These are phyloP conservation scores for Papilio glaucus DNA, from an alignment of 1,140 invertebrate species.

Conservation along the genomic window DNA sequence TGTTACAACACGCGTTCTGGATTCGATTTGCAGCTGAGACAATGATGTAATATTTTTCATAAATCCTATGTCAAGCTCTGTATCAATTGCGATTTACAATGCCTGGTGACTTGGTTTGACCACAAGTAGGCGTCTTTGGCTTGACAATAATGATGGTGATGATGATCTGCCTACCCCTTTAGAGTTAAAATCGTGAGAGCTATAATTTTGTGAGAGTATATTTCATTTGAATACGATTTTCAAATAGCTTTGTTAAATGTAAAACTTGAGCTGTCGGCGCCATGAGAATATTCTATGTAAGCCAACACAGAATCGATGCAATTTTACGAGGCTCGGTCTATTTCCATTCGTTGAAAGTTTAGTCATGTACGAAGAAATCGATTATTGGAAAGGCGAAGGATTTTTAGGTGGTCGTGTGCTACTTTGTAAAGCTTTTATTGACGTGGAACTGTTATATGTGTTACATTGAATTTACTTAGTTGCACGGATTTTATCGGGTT, in stretches of 20 bases:
- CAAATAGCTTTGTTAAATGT: neutral
- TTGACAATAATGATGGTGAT: no score
- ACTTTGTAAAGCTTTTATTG: slow-evolving; percentile 17
- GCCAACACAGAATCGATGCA: slow-evolving; percentile 25
- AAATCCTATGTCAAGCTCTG: no score
- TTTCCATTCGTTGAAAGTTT: slow-evolving; percentile 27
- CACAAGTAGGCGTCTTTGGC: no score
- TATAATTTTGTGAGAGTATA: neutral
- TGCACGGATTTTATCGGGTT: neutral
- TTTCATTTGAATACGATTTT: neutral
- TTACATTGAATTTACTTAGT: slow-evolving; percentile 1
- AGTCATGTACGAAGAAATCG: slow-evolving; percentile 29
- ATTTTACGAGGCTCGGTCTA: slow-evolving; percentile 34
- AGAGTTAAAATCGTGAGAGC: no score
- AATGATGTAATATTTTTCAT: no score
- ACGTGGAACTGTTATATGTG: slow-evolving; percentile 4
- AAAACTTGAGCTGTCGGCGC: no score
- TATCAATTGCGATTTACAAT: no score
- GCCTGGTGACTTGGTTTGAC: no score
- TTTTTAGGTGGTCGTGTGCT: slow-evolving; percentile 17
- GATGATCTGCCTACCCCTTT: no score
- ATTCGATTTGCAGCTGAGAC: no score
- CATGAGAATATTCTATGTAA: neutral
- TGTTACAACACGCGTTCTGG: no score
- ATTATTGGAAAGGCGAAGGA: slow-evolving; percentile 26